Evolutionary conservation across 2,888 invertebrate species (phyloP), one percentile per base, ranked within the genome.

Genomic region (Philonicus albiceps): DNA sequence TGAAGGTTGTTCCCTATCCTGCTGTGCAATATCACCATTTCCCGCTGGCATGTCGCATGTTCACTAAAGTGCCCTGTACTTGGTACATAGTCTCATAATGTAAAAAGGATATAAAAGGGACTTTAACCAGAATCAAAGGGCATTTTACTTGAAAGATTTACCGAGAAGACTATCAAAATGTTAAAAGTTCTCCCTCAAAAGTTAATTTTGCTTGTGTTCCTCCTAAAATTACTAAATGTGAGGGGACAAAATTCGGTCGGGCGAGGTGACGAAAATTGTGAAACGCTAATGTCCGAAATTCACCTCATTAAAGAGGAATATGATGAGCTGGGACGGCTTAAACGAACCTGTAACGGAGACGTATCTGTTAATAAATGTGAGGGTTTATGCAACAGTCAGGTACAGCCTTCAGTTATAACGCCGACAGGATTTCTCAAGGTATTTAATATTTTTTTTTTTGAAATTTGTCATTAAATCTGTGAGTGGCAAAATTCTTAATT

Each of bases 331-430:
- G 97, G 97, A n/a, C 93, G 96, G 89, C 93, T 98, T 89, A 94
- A 95, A 89, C 93, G 98, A 90, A 97, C 97, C 16, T 98, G 98
- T 91, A 97, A 96, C 91, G 97, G 97, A 0, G 97, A 97, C 92
- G 95, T 98, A 73, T 95, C 95, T 16, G 97, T 98, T 0, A 98
- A 97, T 91, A 98, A 98, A 93, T 98, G 98, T 91, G 98, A 98
- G 92, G 98, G 98, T 31, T 95, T 96, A 88, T 98, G 98, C 91
- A 96, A 94, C 89, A 98, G 98, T 88, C 97, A 97, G 93, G 97
- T 98, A 78, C 97, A 97, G 90, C 98, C 98, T 1, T 97, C 97
- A 81, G 97, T 98, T 49, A 95, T 96, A 87, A 96, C 97, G 19
- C 95, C 96, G 4, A 97, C 97, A 72, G 98, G 98, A 89, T 98